These are phyloP conservation scores for Natrix natrix DNA, from an alignment of 2,797 vertebrate species.

Conservation along the genomic window DNA sequence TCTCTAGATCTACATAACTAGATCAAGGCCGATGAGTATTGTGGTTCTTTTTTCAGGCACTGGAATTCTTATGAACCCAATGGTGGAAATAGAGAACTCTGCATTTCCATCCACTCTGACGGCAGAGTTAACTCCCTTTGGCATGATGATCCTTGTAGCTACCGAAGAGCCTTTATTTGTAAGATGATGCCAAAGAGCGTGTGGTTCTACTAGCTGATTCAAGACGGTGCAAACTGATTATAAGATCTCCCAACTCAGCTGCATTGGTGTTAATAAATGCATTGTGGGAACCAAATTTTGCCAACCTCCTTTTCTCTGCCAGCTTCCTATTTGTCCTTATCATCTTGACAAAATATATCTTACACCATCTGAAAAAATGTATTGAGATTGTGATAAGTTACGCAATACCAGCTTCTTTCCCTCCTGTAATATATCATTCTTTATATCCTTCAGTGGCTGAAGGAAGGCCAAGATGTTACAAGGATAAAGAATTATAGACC, in stretches of 20 bases:
- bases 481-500: too few relatives aligned
- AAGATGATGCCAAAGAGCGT: rapidly evolving
- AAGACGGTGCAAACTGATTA: not conserved
- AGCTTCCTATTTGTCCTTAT: not conserved
- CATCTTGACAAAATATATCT: not conserved
- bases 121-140: rapidly evolving
- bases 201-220: not conserved
- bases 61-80: rapidly evolving
- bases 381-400: not conserved
- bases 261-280: not conserved
- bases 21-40: not conserved
- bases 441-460: too few relatives aligned
- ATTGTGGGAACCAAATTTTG: not conserved
- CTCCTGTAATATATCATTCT: too few relatives aligned
- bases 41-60: not conserved
- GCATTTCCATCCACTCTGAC: rapidly evolving
- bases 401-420: too few relatives aligned
- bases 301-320: not conserved
- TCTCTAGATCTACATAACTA: not conserved
- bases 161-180: not conserved
- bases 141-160: rapidly evolving
- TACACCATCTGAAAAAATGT: not conserved
- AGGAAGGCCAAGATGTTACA: too few relatives aligned
- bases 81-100: rapidly evolving
- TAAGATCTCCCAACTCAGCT: not conserved